Conservation (phyloP, 2,888 invertebrate genomes). For the Drosophila neotestacea region DNA sequence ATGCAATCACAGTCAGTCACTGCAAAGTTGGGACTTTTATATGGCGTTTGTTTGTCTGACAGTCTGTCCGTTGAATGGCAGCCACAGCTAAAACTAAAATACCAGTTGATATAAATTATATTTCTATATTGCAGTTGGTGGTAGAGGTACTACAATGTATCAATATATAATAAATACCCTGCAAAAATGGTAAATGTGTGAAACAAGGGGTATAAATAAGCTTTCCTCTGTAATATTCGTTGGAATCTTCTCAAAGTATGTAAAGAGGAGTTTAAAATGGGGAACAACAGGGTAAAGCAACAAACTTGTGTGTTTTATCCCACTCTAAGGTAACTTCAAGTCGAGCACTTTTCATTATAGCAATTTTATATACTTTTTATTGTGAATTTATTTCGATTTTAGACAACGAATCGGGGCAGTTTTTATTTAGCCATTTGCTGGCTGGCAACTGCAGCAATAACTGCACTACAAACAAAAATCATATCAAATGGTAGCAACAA, state of each 20-base stretch:
- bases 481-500: conserved; percentile 32
- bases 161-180: conserved; percentile 19
- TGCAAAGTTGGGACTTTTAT: conserved; percentile 33
- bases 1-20: conserved; percentile 64
- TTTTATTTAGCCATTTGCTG: conserved; percentile 68
- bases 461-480: conserved; percentile 64
- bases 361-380: conserved; percentile 18
- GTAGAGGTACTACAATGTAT: conserved; percentile 19
- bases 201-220: not conserved
- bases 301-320: not conserved
- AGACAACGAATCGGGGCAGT: conserved; percentile 55
- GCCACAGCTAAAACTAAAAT: conserved; percentile 59
- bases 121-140: conserved; percentile 60
- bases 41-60: conserved; percentile 38
- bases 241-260: not conserved
- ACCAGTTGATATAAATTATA: conserved; percentile 72
- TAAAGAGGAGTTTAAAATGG: not conserved
- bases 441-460: conserved; percentile 67
- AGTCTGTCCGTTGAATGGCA: conserved; percentile 9
- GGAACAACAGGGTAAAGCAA: not conserved
- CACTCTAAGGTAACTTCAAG: conserved; percentile 8
- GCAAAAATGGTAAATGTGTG: not conserved
- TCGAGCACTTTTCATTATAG: not conserved
- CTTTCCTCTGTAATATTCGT: not conserved
- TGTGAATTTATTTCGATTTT: conserved; percentile 69